Base-by-base conservation (phyloP, 2,888 invertebrate species). In the Sturmia bella region DNA sequence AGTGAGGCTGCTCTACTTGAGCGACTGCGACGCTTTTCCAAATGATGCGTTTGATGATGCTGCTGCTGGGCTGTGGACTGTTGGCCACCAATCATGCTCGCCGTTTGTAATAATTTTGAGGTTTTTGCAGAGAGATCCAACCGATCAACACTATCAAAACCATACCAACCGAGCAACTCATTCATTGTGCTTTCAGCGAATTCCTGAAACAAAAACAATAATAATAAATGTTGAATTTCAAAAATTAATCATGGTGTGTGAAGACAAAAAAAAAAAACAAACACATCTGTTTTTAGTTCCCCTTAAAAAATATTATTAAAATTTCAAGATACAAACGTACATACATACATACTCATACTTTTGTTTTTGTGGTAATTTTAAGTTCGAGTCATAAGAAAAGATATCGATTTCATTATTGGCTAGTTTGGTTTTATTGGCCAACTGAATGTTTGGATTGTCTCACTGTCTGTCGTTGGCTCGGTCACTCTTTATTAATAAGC, bases 101-200 rank as follows among this genome's bases (percentile, higher is more conserved):
- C 86, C 45, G 89, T 86, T 63, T 89, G 88, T 50, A 90, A 74
- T 27, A 90, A 78, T 17, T 89, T 86, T n/a, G 90, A 89, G 4
- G 89, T 87, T 84, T 91, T 91, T 32, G 90, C 86, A 41, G 90
- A 88, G 24, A 87, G 91, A 86, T 87, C 89, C 79, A 94, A 91
- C 39, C 94, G 92, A 91, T 95, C 95, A 68, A 93, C 92, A 85
- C 93, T 94, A 81, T 94, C 95, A 89, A 97, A 97, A 1, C 97
- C 97, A 91, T 97, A 98, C 96, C 97, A 97, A 52, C 97, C 97
- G 24, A 97, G 92, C 80, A 97, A 92, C 91, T 97, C 97, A 88
- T 97, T 97, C 97, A 97, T 97, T 1, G 97, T 96, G 61, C 95
- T 96, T 90, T 97, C 97, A 5, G 97, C 97, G 91, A 96, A 97